Evolutionary conservation across 2,888 invertebrate genomes (phyloP).

Genomic region (Carabus problematicus): DNA sequence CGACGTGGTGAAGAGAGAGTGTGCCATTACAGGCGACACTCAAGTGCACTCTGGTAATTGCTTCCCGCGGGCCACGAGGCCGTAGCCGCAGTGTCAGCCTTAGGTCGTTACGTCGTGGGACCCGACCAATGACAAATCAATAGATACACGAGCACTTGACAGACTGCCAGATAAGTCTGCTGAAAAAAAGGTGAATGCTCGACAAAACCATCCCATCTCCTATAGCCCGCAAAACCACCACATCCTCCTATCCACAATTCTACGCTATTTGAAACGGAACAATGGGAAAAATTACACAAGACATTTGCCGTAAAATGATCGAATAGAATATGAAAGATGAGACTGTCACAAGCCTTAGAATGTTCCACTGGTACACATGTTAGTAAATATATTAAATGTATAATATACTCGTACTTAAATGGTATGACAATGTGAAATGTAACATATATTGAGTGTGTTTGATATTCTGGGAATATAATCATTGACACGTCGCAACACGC

Average conservation of each 20-base stretch:
- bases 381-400: background rate
- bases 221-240: slow-evolving; percentile 1
- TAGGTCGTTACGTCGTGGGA: slow-evolving; percentile 22
- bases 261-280: slow-evolving; percentile 1
- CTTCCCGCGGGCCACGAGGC: slow-evolving; percentile 39
- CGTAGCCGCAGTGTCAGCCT: slow-evolving; percentile 13
- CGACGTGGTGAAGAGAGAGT: slow-evolving; percentile 38
- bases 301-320: background rate
- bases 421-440: slow-evolving; percentile 6
- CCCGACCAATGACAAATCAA: slow-evolving; percentile 41
- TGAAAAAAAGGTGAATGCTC: slow-evolving; percentile 11
- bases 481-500: background rate
- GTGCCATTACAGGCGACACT: slow-evolving; percentile 45
- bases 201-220: slow-evolving; percentile 2
- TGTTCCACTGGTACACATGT: background rate
- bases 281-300: background rate
- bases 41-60: slow-evolving; percentile 50
- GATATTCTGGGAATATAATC: background rate
- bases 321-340: too few relatives aligned
- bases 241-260: background rate
- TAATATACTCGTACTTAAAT: background rate
- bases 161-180: slow-evolving; percentile 38
- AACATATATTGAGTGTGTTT: background rate
- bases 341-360: too few relatives aligned
- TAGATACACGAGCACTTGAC: slow-evolving; percentile 41